phyloP scores from a whole-genome alignment of 2,797 vertebrate genomes.

The Loris lydekkerianus region DNA sequence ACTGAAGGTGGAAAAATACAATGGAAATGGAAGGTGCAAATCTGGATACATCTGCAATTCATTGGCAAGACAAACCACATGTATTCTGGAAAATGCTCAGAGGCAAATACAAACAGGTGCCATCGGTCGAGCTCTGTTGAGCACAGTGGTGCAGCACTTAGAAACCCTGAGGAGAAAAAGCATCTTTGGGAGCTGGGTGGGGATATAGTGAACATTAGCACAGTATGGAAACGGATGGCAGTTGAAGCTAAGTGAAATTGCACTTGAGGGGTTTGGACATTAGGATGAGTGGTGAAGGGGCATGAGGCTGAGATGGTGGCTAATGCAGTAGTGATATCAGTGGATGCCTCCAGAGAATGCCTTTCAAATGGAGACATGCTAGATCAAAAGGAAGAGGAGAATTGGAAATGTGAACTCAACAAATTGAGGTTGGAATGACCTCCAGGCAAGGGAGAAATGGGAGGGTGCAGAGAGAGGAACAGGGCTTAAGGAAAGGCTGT shows the following conservation, averaged over 20 bases:
- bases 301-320: background rate
- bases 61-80: rapidly evolving
- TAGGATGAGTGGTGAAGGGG: background rate
- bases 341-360: background rate
- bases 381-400: background rate
- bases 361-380: background rate
- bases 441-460: background rate
- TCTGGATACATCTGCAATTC: background rate
- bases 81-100: background rate
- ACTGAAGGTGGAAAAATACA: background rate
- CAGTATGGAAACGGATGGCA: background rate
- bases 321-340: background rate
- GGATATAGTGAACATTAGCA: background rate
- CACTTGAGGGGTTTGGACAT: background rate
- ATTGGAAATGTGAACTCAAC: background rate
- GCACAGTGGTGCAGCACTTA: background rate
- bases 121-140: background rate
- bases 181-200: rapidly evolving
- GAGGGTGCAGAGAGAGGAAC: background rate
- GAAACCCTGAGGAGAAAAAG: background rate
- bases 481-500: background rate
- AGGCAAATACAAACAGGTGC: background rate
- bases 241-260: background rate
- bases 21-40: background rate
- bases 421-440: background rate